phyloP scores from a whole-genome alignment of 2,797 vertebrate genomes.

The Melanotaenia nigrans region DNA sequence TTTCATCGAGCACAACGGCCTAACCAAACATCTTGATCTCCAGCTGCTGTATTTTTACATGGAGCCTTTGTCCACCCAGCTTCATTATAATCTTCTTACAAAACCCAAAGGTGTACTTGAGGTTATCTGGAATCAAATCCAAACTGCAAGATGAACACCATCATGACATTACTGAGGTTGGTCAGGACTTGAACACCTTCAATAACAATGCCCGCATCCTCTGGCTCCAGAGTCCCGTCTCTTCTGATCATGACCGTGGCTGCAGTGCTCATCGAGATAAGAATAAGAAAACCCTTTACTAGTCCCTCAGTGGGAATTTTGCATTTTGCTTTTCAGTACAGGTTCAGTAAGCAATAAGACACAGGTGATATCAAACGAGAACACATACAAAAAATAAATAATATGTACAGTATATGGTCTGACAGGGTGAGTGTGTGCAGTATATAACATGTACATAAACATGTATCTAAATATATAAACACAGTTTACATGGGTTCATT shows the following conservation, averaged over 20 bases:
- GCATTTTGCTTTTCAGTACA: too few relatives aligned
- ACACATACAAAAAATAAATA: too few relatives aligned
- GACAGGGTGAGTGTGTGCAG: too few relatives aligned
- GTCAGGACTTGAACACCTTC: conserved; percentile 28
- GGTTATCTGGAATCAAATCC: neutral
- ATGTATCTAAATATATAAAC: too few relatives aligned
- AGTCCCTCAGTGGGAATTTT: conserved; percentile 5
- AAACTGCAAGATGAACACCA: conserved; percentile 35
- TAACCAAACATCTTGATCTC: too few relatives aligned
- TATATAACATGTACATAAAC: too few relatives aligned
- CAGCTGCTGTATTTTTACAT: too few relatives aligned
- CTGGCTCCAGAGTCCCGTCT: conserved; percentile 23
- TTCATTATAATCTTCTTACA: conserved; percentile 2
- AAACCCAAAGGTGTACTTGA: neutral
- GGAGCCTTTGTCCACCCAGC: neutral
- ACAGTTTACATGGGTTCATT: too few relatives aligned
- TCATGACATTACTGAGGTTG: conserved; percentile 11
- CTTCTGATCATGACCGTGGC: conserved; percentile 15
- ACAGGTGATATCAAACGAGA: too few relatives aligned
- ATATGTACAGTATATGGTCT: too few relatives aligned
- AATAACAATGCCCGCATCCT: conserved; percentile 37
- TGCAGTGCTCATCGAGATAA: conserved; percentile 1
- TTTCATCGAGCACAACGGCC: too few relatives aligned
- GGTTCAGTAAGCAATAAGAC: too few relatives aligned
- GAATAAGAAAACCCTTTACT: neutral